Evolutionary conservation across 2,888 invertebrate species (phyloP).

Genomic region (Tribolium freemani): DNA sequence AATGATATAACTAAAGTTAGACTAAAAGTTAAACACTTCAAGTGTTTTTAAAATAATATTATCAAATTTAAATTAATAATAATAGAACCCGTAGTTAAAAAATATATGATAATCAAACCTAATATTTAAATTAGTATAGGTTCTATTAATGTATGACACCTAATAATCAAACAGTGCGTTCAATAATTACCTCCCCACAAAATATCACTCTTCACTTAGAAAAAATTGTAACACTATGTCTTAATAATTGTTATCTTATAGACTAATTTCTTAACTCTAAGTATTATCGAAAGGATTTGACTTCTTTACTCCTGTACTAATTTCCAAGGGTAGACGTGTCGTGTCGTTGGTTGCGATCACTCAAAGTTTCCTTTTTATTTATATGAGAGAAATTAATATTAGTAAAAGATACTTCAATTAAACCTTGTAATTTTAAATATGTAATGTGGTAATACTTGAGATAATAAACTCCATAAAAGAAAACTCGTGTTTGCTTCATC

Average conservation of each 20-base stretch:
- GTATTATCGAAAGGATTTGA: constrained; percentile 34
- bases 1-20: constrained; percentile 26
- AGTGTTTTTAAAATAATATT: constrained; percentile 32
- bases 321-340: constrained; percentile 11
- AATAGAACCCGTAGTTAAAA: constrained; percentile 31
- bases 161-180: constrained; percentile 26
- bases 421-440: constrained; percentile 46
- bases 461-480: constrained; percentile 41
- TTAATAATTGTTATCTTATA: constrained; percentile 9
- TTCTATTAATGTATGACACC: constrained; percentile 22
- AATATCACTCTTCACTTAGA: constrained; percentile 24
- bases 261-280: constrained; percentile 28
- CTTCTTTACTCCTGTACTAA: constrained; percentile 1
- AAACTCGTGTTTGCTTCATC: not conserved
- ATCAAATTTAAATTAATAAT: constrained; percentile 31
- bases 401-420: constrained; percentile 42
- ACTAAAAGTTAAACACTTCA: constrained; percentile 21
- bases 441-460: constrained; percentile 46
- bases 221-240: constrained; percentile 13
- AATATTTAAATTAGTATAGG: constrained; percentile 32
- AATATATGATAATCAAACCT: constrained; percentile 36
- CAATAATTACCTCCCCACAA: constrained; percentile 4
- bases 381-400: constrained; percentile 35
- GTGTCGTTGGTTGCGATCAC: constrained; percentile 18
- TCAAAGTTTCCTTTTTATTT: constrained; percentile 35